Evolutionary conservation across 2,113 vertebrate species (phyloP).

Genomic region (Odobenus rosmarus): DNA sequence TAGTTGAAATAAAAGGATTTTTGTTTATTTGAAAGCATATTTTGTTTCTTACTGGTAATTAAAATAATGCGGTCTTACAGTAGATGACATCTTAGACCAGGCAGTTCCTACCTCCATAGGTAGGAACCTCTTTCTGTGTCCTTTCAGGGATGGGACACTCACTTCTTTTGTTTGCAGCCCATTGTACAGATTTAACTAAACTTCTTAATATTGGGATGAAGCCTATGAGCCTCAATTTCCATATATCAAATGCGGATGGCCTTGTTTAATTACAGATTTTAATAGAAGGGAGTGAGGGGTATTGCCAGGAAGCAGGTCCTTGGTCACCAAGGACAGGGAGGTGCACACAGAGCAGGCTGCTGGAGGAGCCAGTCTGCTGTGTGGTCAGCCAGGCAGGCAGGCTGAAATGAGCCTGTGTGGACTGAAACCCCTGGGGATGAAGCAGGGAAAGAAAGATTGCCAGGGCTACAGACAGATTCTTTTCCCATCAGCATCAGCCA

Average conservation of each 20-base stretch:
- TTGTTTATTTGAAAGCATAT: neutral
- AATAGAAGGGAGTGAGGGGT: neutral
- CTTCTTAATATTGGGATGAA: neutral
- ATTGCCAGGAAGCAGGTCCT: neutral
- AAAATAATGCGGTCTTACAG: neutral
- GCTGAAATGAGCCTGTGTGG: neutral
- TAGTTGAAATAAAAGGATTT: neutral
- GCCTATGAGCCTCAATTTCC: neutral
- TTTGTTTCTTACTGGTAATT: neutral
- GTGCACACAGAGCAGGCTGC: neutral
- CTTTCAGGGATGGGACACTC: neutral
- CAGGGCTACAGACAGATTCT: neutral
- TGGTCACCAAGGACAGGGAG: fast-evolving
- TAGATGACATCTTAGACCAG: neutral
- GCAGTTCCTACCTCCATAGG: neutral
- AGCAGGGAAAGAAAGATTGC: neutral
- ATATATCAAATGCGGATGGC: neutral
- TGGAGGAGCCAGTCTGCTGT: fast-evolving
- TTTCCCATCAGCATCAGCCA: neutral
- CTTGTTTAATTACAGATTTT: neutral
- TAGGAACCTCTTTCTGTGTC: neutral
- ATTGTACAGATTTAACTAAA: neutral
- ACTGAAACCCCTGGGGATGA: neutral
- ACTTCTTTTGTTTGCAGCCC: neutral
- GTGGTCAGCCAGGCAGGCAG: neutral